A percentile compares a stretch with the other conserved stretches of the same genome.
These are phyloP conservation scores for Trichechus manatus DNA, from an alignment of 2,113 vertebrate species.

Conservation along the genomic window DNA sequence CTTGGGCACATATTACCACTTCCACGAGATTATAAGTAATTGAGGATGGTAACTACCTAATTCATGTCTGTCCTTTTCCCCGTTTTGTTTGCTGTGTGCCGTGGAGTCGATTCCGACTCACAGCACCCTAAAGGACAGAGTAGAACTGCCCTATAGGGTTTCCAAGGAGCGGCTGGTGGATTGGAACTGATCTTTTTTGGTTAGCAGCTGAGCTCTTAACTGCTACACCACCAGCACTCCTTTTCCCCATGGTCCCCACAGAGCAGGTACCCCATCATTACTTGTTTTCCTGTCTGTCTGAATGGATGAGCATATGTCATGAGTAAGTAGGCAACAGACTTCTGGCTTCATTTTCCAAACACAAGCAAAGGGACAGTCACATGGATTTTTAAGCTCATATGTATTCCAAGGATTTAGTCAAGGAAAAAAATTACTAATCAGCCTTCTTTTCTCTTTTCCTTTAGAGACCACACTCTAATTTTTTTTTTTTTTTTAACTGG, in stretches of 20 bases:
- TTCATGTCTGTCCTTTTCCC: neutral
- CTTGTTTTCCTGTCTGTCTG: neutral
- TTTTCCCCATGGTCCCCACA: neutral
- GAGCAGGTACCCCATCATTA: neutral
- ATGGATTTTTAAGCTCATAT: conserved; percentile 68
- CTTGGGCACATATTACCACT: neutral
- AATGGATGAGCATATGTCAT: neutral
- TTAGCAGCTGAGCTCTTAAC: too few species aligned
- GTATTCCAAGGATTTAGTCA: conserved; percentile 71
- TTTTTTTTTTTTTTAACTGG: neutral
- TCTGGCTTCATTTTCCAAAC: conserved; percentile 70
- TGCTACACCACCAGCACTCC: neutral
- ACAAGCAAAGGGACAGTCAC: conserved; percentile 48
- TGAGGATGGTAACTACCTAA: neutral
- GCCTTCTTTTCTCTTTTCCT: conserved; percentile 57
- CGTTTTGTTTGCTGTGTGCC: too few species aligned
- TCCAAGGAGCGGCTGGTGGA: too few species aligned
- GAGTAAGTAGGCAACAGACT: neutral
- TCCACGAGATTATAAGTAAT: conserved; percentile 12
- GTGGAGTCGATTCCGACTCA: too few species aligned
- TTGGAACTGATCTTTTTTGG: too few species aligned
- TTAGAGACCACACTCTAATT: conserved; percentile 23
- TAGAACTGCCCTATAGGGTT: too few species aligned
- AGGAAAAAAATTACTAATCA: conserved; percentile 68
- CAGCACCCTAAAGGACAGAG: too few species aligned